A percentile compares a stretch with the other conserved stretches of the same genome.
Evolutionary conservation across 2,888 invertebrate genomes (phyloP).

Genomic region (Fragum fragum): DNA sequence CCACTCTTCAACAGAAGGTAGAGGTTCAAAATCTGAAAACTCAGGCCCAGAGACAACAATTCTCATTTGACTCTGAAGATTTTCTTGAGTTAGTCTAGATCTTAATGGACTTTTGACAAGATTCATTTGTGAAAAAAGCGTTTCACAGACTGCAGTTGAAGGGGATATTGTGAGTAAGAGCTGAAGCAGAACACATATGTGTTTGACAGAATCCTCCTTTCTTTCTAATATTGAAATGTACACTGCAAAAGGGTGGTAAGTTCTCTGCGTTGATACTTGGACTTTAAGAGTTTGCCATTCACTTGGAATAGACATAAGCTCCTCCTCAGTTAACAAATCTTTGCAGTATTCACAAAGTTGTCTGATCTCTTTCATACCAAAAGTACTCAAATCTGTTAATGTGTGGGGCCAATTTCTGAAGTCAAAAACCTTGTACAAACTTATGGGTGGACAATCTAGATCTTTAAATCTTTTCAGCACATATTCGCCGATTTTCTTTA

Average conservation of each 20-base stretch:
- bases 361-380: too few species aligned
- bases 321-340: slow-evolving; percentile 28
- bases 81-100: too few species aligned
- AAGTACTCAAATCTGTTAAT: too few species aligned
- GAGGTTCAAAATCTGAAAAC: slow-evolving; percentile 34
- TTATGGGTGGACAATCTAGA: slow-evolving; percentile 2
- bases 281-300: slow-evolving; percentile 45
- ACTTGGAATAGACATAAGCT: slow-evolving; percentile 24
- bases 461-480: neutral
- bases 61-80: slow-evolving; percentile 41
- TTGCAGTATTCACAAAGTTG: too few species aligned
- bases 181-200: too few species aligned
- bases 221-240: slow-evolving; percentile 34
- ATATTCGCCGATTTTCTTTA: too few species aligned
- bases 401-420: slow-evolving; percentile 38
- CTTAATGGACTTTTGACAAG: slow-evolving; percentile 33
- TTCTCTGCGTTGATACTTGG: slow-evolving; percentile 30
- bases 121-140: slow-evolving; percentile 38
- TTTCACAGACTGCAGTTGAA: slow-evolving; percentile 42
- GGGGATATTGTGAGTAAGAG: too few species aligned
- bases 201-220: too few species aligned
- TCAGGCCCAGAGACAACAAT: slow-evolving; percentile 27
- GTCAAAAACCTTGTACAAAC: slow-evolving; percentile 30
- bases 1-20: too few species aligned
- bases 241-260: too few species aligned